Percentiles rank a stretch among this genome's conserved stretches.
Conservation (phyloP, 2,797 vertebrate species). For the Ctenopoma kingsleyae region DNA sequence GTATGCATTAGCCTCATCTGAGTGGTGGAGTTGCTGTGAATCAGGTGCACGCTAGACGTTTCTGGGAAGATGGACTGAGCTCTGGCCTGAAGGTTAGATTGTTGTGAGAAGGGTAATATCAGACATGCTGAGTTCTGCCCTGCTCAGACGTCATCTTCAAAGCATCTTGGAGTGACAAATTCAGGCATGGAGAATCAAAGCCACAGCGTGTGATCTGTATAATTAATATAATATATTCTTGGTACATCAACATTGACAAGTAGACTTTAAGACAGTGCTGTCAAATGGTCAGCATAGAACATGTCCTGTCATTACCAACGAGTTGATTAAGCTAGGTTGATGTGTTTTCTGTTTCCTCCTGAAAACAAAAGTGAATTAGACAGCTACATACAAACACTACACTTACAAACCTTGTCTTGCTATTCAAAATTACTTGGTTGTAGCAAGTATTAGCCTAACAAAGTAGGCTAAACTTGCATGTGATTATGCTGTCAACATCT, state of each 20-base stretch:
- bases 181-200: constrained; percentile 13
- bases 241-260: constrained; percentile 18
- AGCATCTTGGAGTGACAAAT: constrained; percentile 30
- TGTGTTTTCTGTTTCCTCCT: constrained; percentile 19
- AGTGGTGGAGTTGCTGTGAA: constrained; percentile 47
- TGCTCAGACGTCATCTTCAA: constrained; percentile 18
- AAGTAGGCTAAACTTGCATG: constrained; percentile 75
- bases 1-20: constrained; percentile 29
- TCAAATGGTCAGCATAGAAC: constrained; percentile 14
- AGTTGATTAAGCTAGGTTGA: constrained; percentile 25
- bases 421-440: constrained; percentile 60
- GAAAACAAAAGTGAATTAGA: constrained; percentile 38
- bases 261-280: constrained; percentile 7
- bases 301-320: constrained; percentile 41
- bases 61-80: constrained; percentile 49
- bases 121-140: constrained; percentile 37
- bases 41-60: constrained; percentile 37
- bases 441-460: constrained; percentile 71
- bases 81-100: constrained; percentile 62
- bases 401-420: constrained; percentile 41
- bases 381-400: constrained; percentile 36
- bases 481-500: constrained; percentile 78
- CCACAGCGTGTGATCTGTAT: constrained; percentile 19
- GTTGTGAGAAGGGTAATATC: constrained; percentile 52
- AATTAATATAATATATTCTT: constrained; percentile 12